These are phyloP conservation scores for Lasiurus borealis DNA, from an alignment of 2,113 vertebrate species.

Conservation along the genomic window DNA sequence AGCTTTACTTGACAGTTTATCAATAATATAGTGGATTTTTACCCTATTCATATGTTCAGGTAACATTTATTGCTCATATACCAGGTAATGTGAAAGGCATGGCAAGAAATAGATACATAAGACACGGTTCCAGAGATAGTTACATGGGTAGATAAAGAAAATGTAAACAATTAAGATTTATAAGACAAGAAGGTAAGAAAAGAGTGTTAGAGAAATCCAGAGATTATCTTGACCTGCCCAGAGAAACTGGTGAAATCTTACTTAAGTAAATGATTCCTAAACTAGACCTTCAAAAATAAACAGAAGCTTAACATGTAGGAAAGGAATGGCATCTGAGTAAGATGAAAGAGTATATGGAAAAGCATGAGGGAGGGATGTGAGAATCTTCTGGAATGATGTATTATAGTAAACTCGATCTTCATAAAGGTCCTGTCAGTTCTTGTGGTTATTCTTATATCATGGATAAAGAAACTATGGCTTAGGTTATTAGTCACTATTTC, in stretches of 20 bases:
- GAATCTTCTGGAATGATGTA: not conserved
- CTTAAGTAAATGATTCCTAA: not conserved
- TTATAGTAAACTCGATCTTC: not conserved
- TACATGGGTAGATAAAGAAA: not conserved
- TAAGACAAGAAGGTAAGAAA: not conserved
- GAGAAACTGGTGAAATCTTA: not conserved
- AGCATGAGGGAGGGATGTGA: not conserved
- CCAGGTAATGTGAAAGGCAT: not conserved
- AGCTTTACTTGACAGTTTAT: not conserved
- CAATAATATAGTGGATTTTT: not conserved
- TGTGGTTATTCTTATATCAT: not conserved
- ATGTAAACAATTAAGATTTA: not conserved
- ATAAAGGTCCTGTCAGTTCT: not conserved
- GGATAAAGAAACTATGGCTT: not conserved
- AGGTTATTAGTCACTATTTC: not conserved
- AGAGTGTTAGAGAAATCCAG: not conserved
- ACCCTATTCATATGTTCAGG: not conserved
- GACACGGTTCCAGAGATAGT: not conserved
- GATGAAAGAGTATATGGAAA: not conserved
- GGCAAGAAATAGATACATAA: not conserved
- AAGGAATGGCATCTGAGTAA: not conserved
- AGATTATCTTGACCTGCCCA: not conserved
- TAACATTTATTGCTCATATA: not conserved
- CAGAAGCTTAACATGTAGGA: not conserved
- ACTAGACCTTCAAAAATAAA: not conserved